A percentile compares a stretch with the other conserved stretches of the same genome.
These are phyloP conservation scores for Platycheirus rosarum DNA, from an alignment of 2,888 invertebrate species.

Conservation along the genomic window DNA sequence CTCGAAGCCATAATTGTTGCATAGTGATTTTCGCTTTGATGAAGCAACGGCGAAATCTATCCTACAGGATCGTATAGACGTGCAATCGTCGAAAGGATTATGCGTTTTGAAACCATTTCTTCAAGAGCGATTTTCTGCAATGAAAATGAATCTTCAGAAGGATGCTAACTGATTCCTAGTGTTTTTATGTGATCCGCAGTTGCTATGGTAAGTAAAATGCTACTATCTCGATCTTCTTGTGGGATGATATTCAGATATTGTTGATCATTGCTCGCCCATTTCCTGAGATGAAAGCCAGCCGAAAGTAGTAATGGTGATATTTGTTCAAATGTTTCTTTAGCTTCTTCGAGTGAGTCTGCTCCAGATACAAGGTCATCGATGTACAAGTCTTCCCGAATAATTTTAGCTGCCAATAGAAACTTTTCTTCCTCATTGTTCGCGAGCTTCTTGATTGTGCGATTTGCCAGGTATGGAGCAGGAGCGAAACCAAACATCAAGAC, in stretches of 20 bases:
- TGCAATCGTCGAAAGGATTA: background rate
- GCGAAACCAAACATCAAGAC: background rate
- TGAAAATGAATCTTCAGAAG: background rate
- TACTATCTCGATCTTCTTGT: background rate
- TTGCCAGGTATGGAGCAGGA: background rate
- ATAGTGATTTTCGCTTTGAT: background rate
- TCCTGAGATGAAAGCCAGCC: background rate
- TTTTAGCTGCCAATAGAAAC: background rate
- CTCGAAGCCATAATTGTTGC: too few relatives aligned
- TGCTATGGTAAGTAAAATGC: background rate
- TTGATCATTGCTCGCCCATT: slow-evolving; percentile 2
- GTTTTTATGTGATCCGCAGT: background rate
- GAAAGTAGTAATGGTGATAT: background rate
- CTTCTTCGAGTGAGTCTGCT: background rate
- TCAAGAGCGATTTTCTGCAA: background rate
- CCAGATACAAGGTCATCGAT: background rate
- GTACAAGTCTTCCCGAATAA: background rate
- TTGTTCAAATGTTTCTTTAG: background rate
- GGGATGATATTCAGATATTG: background rate
- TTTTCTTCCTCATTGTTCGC: background rate
- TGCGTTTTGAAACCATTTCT: background rate
- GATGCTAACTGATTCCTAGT: background rate
- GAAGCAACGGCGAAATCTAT: background rate
- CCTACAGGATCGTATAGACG: background rate
- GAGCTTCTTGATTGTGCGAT: background rate